Percentiles rank a stretch among this genome's conserved stretches.
phyloP scores from a whole-genome alignment of 2,113 vertebrate genomes.

The Micromys minutus region DNA sequence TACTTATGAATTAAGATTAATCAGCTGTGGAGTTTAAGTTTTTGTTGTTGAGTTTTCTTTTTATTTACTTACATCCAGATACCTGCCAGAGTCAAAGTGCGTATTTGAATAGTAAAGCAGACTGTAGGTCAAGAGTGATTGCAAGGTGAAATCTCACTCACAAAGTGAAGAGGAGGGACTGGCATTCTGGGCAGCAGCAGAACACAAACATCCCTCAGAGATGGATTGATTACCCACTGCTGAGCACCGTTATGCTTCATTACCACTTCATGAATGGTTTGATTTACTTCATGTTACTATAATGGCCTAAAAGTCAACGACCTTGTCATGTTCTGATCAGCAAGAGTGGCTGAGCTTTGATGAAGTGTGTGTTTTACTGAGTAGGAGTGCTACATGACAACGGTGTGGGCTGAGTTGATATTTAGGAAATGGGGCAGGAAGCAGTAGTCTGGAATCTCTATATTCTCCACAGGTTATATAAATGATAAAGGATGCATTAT shows the following conservation, averaged over 20 bases:
- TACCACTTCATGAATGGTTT: conserved; percentile 40
- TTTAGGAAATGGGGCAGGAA: background rate
- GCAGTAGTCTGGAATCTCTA: background rate
- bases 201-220: background rate
- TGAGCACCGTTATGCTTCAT: background rate
- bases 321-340: conserved; percentile 13
- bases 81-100: background rate
- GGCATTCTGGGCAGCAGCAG: background rate
- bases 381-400: background rate
- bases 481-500: background rate
- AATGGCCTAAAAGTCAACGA: background rate
- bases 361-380: background rate
- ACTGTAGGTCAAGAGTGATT: background rate
- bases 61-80: background rate
- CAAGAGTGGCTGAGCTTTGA: background rate
- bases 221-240: background rate
- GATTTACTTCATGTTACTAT: background rate
- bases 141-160: background rate
- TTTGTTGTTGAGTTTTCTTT: too few species aligned
- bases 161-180: background rate
- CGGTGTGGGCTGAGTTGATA: background rate
- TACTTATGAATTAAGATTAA: background rate
- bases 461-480: background rate
- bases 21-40: background rate
- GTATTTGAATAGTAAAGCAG: background rate